Conservation (phyloP, 1,140 invertebrate genomes). For the Anastatus disparis region DNA sequence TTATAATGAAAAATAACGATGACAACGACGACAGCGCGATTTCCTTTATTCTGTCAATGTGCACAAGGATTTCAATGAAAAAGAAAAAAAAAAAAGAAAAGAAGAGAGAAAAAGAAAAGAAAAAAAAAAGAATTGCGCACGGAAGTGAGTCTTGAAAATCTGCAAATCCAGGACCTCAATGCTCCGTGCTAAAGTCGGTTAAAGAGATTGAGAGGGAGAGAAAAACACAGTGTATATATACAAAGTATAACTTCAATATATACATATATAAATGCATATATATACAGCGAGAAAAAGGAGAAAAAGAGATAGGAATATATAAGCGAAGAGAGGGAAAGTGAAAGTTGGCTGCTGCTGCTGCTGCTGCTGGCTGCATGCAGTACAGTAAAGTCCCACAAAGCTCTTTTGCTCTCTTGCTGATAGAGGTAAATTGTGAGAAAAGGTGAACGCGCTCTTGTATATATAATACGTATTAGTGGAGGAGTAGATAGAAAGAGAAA, state of each 20-base stretch:
- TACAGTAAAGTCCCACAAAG: not conserved
- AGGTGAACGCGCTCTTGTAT: slow-evolving; percentile 39
- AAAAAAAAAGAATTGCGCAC: too few species aligned
- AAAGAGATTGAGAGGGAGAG: not conserved
- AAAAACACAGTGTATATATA: not conserved
- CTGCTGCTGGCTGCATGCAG: not conserved
- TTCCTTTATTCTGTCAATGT: too few species aligned
- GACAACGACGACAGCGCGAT: too few species aligned
- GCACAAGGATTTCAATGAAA: too few species aligned
- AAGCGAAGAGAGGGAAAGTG: slow-evolving; percentile 38
- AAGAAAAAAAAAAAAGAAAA: too few species aligned
- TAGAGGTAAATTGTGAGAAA: slow-evolving; percentile 36
- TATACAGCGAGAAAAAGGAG: slow-evolving; percentile 34
- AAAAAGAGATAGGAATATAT: too few species aligned
- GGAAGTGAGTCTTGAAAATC: not conserved
- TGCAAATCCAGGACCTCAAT: not conserved
- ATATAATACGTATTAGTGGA: slow-evolving; percentile 10
- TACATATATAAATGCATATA: not conserved
- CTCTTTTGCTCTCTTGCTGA: slow-evolving; percentile 20
- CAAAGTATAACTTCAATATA: not conserved
- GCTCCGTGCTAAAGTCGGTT: not conserved
- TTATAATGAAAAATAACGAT: too few species aligned
- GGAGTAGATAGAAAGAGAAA: not conserved
- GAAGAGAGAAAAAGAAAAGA: too few species aligned
- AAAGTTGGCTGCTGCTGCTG: slow-evolving; percentile 29